Evolutionary conservation across 1,140 invertebrate genomes (phyloP).

Genomic region (Varroa destructor): DNA sequence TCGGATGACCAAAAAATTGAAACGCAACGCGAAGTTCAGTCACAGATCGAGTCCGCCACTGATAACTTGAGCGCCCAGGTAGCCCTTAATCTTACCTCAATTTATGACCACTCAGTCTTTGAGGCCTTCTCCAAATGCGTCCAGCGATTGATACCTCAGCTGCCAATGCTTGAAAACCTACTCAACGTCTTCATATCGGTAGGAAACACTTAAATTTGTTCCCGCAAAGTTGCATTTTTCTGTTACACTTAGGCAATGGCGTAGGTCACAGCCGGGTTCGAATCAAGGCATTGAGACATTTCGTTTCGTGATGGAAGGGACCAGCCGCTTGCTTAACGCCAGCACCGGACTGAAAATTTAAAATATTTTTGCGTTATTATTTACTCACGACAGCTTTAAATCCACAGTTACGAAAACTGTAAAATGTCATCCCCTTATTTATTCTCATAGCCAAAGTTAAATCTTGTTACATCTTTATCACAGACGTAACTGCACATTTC

Average conservation of each 20-base stretch:
- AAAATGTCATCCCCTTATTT: no score
- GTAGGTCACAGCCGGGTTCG: slow-evolving; percentile 23
- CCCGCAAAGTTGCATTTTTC: not conserved
- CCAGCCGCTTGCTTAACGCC: no score
- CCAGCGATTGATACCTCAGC: slow-evolving; percentile 93
- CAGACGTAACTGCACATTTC: no score
- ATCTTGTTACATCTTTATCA: no score
- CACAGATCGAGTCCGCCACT: slow-evolving; percentile 10
- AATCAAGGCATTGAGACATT: not conserved
- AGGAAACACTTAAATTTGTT: slow-evolving; percentile 42
- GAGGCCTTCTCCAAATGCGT: slow-evolving; percentile 99
- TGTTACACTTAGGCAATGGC: slow-evolving; percentile 6
- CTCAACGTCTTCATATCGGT: slow-evolving; percentile 98
- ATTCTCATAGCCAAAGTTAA: no score
- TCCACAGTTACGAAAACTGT: no score
- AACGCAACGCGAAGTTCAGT: slow-evolving; percentile 51
- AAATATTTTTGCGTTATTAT: no score
- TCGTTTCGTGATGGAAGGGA: slow-evolving; percentile 5
- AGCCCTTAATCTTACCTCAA: slow-evolving; percentile 92
- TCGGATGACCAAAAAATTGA: slow-evolving; percentile 98
- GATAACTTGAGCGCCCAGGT: slow-evolving; percentile 33
- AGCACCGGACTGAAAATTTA: no score
- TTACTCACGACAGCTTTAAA: no score
- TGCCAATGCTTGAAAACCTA: slow-evolving; percentile 91
- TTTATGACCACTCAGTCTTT: slow-evolving; percentile 99